A percentile compares a stretch with the other conserved stretches of the same genome.
These are phyloP conservation scores for Centropristis striata DNA, from an alignment of 2,113 vertebrate species.

Conservation along the genomic window DNA sequence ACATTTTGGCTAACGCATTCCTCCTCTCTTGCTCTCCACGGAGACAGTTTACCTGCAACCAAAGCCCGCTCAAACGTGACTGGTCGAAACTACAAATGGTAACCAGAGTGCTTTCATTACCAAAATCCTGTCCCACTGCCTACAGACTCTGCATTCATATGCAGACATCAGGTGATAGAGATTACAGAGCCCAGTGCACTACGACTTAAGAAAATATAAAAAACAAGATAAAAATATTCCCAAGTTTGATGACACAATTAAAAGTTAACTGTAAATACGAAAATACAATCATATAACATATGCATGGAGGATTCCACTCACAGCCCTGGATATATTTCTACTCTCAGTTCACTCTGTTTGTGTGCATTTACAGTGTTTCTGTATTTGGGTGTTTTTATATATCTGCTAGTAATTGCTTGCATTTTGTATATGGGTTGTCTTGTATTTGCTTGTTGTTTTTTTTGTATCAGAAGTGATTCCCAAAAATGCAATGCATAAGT, in stretches of 20 bases:
- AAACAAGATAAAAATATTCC: not conserved
- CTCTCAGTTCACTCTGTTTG: not conserved
- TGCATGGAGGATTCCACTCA: not conserved
- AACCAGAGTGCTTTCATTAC: no score
- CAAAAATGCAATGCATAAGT: slow-evolving; percentile 9
- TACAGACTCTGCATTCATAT: no score
- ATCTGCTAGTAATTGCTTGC: not conserved
- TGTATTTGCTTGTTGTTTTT: not conserved
- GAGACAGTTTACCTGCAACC: no score
- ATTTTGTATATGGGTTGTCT: slow-evolving; percentile 11
- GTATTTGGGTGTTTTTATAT: not conserved
- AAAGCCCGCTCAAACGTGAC: no score
- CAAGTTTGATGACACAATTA: not conserved
- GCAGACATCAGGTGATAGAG: no score
- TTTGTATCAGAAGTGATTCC: not conserved
- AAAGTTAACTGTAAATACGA: not conserved
- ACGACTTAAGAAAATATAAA: not conserved
- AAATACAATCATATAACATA: slow-evolving; percentile 3
- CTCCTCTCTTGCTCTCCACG: no score
- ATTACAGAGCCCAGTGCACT: not conserved
- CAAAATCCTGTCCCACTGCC: no score
- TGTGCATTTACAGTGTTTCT: not conserved
- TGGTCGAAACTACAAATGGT: no score
- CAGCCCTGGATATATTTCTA: not conserved
- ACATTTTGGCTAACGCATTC: no score